Evolutionary conservation across 2,113 vertebrate genomes (phyloP), one percentile per base, ranked within the genome.

Genomic region (Hydropotes inermis): DNA sequence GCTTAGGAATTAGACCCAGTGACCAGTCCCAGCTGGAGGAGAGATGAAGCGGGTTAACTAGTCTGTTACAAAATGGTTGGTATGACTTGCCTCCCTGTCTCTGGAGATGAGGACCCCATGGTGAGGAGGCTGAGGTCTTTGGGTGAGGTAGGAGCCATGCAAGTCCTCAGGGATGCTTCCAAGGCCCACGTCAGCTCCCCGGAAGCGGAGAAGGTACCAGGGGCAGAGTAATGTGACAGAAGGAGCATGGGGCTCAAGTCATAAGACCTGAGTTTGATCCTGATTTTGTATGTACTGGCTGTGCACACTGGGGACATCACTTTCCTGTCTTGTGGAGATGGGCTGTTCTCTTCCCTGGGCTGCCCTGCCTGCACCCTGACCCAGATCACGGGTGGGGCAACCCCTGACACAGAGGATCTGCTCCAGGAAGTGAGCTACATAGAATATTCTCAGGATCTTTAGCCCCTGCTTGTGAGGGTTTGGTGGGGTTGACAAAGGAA

Each of bases 361-460:
- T 3, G 13, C 17, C 39, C 21, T 25, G 50, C 13, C 2, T 0
- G 1, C 6, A 11, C 23, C 74, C 27, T 17, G 9, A 19, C 70
- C 16, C 45, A 10, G 36, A 14, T 2, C 33, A 14, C 0, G 14
- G 36, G 64, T 0, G 1, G 15, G 14, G 36, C 50, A 4, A 47
- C 30, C 67, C 17, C 54, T 76, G 39, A 58, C n/a, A 15, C 5
- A 1, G 1, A 70, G 16, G 58, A 83, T 33, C 21, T 82, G 55
- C 67, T 82, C 74, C 14, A 1, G 13, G 28, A 33, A 60, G 43
- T 7, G 57, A 25, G 50, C 6, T 2, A 55, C 70, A 57, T 1
- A 33, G 45, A 45, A 50, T 4, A 25, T 25, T 28, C 21, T 64
- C 28, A 27, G 87, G 6, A 7, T 10, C 74, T 2, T 21, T 5